phyloP scores from a whole-genome alignment of 2,797 vertebrate genomes.

The Scolopax rusticola region DNA sequence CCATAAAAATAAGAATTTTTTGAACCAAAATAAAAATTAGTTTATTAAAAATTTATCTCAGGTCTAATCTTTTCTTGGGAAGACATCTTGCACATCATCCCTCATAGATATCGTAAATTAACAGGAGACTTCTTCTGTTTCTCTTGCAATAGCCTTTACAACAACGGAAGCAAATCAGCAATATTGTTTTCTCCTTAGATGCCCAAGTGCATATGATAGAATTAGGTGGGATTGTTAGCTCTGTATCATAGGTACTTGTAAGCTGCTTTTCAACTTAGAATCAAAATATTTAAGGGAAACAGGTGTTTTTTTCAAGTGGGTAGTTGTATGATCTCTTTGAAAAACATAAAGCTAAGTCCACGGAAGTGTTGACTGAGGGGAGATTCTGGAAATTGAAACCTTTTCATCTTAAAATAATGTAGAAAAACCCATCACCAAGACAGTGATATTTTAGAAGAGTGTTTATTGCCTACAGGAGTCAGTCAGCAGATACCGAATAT shows the following conservation, averaged over 20 bases:
- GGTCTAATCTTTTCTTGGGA: conserved; percentile 3
- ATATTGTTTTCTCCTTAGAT: background rate
- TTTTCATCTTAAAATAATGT: background rate
- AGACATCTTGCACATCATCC: background rate
- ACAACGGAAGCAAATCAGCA: background rate
- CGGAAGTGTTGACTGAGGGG: background rate
- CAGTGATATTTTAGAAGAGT: background rate
- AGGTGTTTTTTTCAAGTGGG: background rate
- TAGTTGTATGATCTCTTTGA: background rate
- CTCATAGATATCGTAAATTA: background rate
- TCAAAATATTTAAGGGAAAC: background rate
- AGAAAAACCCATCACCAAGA: background rate
- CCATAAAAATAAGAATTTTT: background rate
- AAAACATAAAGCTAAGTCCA: background rate
- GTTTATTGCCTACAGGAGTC: conserved; percentile 14
- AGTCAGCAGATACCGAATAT: background rate
- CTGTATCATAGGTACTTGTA: background rate
- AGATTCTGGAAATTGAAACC: background rate
- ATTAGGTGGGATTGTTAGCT: background rate
- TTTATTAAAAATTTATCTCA: conserved; percentile 16
- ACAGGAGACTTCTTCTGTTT: background rate
- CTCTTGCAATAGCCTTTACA: background rate
- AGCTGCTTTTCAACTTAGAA: background rate
- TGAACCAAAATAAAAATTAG: background rate
- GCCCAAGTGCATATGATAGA: background rate